Base-by-base conservation (phyloP, 1,140 invertebrate species). In the Aphaenogaster floridana region DNA sequence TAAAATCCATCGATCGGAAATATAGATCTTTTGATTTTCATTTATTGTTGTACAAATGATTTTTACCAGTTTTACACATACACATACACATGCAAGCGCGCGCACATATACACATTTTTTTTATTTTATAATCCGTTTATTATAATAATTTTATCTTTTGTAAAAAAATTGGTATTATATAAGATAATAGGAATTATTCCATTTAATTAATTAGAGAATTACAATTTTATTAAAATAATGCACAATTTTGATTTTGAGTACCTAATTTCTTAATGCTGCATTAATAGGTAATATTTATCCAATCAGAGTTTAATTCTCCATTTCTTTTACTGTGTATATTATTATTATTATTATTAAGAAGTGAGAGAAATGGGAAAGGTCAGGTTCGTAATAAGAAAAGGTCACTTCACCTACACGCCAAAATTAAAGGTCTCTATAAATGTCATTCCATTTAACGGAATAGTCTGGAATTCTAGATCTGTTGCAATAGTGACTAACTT, bases 331-430 rank as follows among this genome's bases (percentile, higher is more conserved):
- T 50, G 66, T 45, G 28, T 28, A 28, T 28, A 28, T 0, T 28
- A 21, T 59, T 68, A 45, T 36, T 36, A 78, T n/a, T 36, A 36
- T 86, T 64, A 15, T 52, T 13, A 36, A 36, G 64, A n/a, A n/a
- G 48, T 48, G 17, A 21, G 28, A 2, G 9, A 39, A 15, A 21
- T 61, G 21, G 9, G 11, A 28, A 61, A 61, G 21, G 36, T 74
- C n/a, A 77, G 74, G 50, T 48, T 15, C 39, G 45, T 45, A 77
- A 66, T 54, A 54, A 34, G 34, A 3, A 72, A 72, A 54, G 34
- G 50, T 72, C 69, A 54, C 15, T 36, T 72, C 50, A 72, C 15
- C 8, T 72, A 72, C 34, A 52, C 48, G 1, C 13, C 45, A 48
- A 48, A 71, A 66, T 36, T 66, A 39, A 68, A 68, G 15, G 34